Base-by-base conservation (phyloP, 2,113 vertebrate species). In the Echinops telfairi region DNA sequence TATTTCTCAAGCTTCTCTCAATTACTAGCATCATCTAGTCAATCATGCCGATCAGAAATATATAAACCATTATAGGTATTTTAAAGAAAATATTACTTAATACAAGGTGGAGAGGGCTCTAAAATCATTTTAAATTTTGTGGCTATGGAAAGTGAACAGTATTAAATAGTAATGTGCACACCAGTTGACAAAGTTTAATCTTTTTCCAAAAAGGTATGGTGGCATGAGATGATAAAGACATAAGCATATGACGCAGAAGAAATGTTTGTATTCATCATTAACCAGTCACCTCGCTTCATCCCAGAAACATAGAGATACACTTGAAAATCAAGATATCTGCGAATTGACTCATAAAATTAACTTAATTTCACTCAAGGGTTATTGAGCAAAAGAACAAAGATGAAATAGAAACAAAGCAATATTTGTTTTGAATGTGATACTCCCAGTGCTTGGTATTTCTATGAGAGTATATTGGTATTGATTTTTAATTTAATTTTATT, bases 71-170 rank as follows among this genome's bases (percentile, higher is more conserved):
- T 58, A 88, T 22, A 53, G 47, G 3, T 71, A 87, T 81, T 93
- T 60, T 88, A 8, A 77, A 80, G 23, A 76, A 89, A 92, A 82
- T 66, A 58, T 33, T 87, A 83, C 36, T 53, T 90, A 62, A 77
- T 53, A 40, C 33, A 87, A 40, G 20, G 82, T 58, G 89, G 77
- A 77, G 53, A 88, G 36, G n/a, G 31, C 85, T 88, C 77, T 40
- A 23, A 57, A 90, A 80, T 40, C 53, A 77, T n/a, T 70, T 15
- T 66, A 36, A 53, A 53, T 70, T 66, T 16, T 68, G 25, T 53
- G 1, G 11, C 0, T 8, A 1, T 29, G 68, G 16, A 12, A 4
- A 53, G 9, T 53, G 11, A 22, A 38, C 1, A 53, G 4, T 91
- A 80, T 68, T 93, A 64, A 1, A 77, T 36, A 36, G 17, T 3